phyloP scores from a whole-genome alignment of 1,140 invertebrate species.

The Spodoptera frugiperda region DNA sequence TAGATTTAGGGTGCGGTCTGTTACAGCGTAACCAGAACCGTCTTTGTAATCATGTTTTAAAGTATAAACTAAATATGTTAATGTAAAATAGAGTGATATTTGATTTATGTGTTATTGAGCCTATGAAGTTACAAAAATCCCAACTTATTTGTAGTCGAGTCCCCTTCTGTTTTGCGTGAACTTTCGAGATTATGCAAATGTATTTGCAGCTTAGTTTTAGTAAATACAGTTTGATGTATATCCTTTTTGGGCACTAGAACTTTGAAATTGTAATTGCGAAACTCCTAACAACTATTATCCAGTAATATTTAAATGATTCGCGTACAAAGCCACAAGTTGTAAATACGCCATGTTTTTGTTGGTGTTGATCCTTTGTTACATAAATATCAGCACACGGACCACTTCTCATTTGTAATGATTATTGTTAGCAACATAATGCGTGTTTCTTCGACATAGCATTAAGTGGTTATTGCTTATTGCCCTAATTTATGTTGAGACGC shows the following conservation, averaged over 20 bases:
- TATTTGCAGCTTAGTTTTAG: constrained; percentile 35
- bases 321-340: constrained; percentile 23
- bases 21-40: neutral
- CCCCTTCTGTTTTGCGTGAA: constrained; percentile 8
- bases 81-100: neutral
- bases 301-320: constrained; percentile 31
- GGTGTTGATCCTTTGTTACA: constrained; percentile 8
- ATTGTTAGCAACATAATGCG: constrained; percentile 31
- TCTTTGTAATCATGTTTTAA: neutral
- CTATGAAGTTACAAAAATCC: neutral
- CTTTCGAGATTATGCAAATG: constrained; percentile 33
- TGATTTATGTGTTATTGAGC: neutral
- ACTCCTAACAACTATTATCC: constrained; percentile 27
- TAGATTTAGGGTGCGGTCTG: neutral
- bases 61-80: neutral
- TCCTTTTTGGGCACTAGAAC: constrained; percentile 13
- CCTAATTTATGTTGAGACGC: constrained; percentile 9
- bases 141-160: constrained; percentile 9
- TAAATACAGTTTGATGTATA: constrained; percentile 32
- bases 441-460: constrained; percentile 7
- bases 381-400: constrained; percentile 30
- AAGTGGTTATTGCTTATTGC: constrained; percentile 38
- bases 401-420: constrained; percentile 37
- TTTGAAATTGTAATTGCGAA: constrained; percentile 24
- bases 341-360: constrained; percentile 26